Evolutionary conservation across 2,797 vertebrate genomes (phyloP).

Genomic region (Xiphophorus birchmanni): DNA sequence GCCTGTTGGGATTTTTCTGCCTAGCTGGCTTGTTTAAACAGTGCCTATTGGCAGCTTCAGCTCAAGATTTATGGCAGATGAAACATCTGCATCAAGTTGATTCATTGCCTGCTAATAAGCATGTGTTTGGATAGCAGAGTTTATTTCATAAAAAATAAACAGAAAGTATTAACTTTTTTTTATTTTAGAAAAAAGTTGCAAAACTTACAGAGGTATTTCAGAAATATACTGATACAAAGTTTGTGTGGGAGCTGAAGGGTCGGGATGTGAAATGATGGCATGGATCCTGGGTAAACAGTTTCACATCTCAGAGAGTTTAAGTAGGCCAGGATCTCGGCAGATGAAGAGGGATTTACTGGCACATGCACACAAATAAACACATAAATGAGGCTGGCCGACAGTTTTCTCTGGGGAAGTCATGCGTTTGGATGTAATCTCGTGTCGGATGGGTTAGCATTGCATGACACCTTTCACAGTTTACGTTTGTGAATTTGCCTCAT

Average conservation of each 20-base stretch:
- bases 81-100: background rate
- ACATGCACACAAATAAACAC: slow-evolving; percentile 21
- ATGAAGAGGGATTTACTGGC: slow-evolving; percentile 43
- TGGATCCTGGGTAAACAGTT: slow-evolving; percentile 55
- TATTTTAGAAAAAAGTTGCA: slow-evolving; percentile 5
- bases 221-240: slow-evolving; percentile 42
- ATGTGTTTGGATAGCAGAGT: background rate
- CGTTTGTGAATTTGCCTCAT: slow-evolving; percentile 40
- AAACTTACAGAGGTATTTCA: slow-evolving; percentile 45
- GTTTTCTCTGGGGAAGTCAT: slow-evolving; percentile 54
- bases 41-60: background rate
- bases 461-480: slow-evolving; percentile 54
- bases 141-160: background rate
- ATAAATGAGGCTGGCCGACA: slow-evolving; percentile 18
- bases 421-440: slow-evolving; percentile 57
- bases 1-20: background rate
- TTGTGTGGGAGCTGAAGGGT: slow-evolving; percentile 44
- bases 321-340: slow-evolving; percentile 50
- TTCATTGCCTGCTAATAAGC: background rate
- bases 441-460: slow-evolving; percentile 49
- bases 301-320: slow-evolving; percentile 45
- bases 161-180: background rate
- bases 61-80: background rate
- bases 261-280: slow-evolving; percentile 40
- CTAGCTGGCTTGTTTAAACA: background rate